Evolutionary conservation across 2,888 invertebrate genomes (phyloP).

Genomic region (Cepaea hortensis): DNA sequence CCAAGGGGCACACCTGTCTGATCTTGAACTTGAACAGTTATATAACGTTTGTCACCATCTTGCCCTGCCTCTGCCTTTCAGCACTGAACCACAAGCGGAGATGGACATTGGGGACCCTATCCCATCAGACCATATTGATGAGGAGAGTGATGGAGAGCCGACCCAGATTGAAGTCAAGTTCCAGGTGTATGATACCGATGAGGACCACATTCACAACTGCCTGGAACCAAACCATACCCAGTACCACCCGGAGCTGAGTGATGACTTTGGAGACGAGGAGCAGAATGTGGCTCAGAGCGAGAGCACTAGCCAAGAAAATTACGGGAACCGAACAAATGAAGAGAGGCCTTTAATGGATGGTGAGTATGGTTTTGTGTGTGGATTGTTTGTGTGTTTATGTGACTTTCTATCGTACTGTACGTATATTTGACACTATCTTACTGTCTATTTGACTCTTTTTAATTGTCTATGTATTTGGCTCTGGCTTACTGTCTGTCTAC

Average conservation of each 20-base stretch:
- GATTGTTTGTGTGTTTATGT: not conserved
- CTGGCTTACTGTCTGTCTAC: too few relatives aligned
- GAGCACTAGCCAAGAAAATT: not conserved
- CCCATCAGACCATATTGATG: constrained; percentile 16
- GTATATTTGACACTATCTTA: too few relatives aligned
- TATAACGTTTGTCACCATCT: too few relatives aligned
- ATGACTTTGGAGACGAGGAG: not conserved
- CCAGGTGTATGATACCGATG: not conserved
- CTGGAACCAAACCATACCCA: not conserved
- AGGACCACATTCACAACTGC: not conserved
- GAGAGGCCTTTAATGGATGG: constrained; percentile 41
- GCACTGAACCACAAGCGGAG: not conserved
- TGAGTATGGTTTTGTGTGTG: not conserved
- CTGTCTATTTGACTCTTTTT: too few relatives aligned
- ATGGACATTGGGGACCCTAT: constrained; percentile 24
- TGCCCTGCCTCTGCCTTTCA: not conserved
- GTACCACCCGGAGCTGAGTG: not conserved
- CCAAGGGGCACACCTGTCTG: too few relatives aligned
- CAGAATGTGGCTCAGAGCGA: not conserved
- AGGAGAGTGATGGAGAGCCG: constrained; percentile 13
- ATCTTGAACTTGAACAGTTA: too few relatives aligned
- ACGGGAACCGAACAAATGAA: constrained; percentile 15
- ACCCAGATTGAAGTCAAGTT: constrained; percentile 26
- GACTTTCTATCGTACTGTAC: too few relatives aligned
- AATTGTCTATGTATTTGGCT: too few relatives aligned